Base-by-base conservation (phyloP, 1,140 invertebrate genomes). In the Lanistes nyassanus region DNA sequence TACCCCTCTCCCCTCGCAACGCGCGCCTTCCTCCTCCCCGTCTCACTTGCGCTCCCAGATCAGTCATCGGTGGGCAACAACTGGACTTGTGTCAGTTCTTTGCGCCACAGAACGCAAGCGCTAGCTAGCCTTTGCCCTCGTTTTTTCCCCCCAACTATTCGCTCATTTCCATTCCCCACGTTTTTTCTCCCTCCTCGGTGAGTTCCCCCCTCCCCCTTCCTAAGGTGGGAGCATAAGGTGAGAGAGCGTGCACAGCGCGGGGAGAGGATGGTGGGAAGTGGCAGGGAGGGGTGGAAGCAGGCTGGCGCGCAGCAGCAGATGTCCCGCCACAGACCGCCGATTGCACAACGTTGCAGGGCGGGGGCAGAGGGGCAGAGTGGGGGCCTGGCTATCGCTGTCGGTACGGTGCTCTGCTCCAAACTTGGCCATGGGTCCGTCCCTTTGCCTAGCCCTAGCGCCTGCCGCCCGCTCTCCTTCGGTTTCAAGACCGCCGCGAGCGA, bases 241-340 rank as follows among this genome's bases (percentile, higher is more conserved):
- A 47, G 42, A 47, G 42, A 47, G 5, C 9, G 42, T 47, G 42
- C 42, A 47, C 42, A 16, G 1, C 56, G 16, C 37, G 16, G 26
- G 58, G 73, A 34, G 51, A 29, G 37, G 36, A 26, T 29, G 23
- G 64, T 67, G 60, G 16, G 62, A 39, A 55, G 19, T 75, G 36
- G 73, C 16, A 23, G 62, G 9, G 64, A 0, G 31, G 36, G 36
- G 37, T 47, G 64, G 60, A 31, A 9, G 62, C 39, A 21, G 62
- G 64, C 21, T 66, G 53, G 26, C 42, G 23, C n/a, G 68, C 23
- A n/a, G 68, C 39, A 47, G 34, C 51, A 47, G 26, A 26, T 29
- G 37, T 51, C 39, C 26, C 51, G 7, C n/a, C n/a, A 29, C 26
- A 51, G 36, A 36, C 7, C 70, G 34, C 5, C 69, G 37, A 58